A percentile compares a stretch with the other conserved stretches of the same genome.
phyloP scores from a whole-genome alignment of 2,797 vertebrate genomes.

The Apodemus agrarius region DNA sequence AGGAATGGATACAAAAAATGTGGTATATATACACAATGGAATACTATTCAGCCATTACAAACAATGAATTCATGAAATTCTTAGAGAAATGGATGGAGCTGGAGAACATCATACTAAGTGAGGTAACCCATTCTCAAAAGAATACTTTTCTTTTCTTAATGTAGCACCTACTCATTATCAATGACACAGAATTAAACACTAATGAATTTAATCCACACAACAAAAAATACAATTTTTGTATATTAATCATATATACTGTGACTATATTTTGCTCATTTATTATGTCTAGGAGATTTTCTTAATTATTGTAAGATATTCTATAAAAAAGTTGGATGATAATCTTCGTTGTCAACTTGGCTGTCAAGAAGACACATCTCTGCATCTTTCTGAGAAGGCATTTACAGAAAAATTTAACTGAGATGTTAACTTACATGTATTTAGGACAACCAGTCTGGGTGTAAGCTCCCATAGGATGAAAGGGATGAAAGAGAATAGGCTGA shows the following conservation, averaged over 20 bases:
- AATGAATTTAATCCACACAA: not conserved
- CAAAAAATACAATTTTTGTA: not conserved
- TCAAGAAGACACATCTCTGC: not conserved
- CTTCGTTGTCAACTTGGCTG: not conserved
- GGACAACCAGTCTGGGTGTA: accelerated
- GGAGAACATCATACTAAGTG: too few species aligned
- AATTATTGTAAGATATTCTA: not conserved
- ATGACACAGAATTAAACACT: not conserved
- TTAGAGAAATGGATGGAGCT: too few species aligned
- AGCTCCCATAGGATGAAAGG: not conserved
- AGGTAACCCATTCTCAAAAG: too few species aligned
- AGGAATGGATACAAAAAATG: too few species aligned
- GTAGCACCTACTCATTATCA: not conserved
- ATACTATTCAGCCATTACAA: too few species aligned
- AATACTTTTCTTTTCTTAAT: not conserved
- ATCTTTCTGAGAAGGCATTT: not conserved
- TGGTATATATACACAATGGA: too few species aligned
- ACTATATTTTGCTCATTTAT: not conserved
- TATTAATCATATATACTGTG: not conserved
- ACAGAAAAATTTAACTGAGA: not conserved
- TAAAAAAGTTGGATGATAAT: not conserved
- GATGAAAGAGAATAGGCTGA: not conserved
- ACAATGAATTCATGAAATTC: too few species aligned
- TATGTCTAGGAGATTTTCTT: not conserved
- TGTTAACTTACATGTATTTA: not conserved